A percentile compares a stretch with the other conserved stretches of the same genome.
These are phyloP conservation scores for Anorthoa munda DNA, from an alignment of 2,888 invertebrate species.

Conservation along the genomic window DNA sequence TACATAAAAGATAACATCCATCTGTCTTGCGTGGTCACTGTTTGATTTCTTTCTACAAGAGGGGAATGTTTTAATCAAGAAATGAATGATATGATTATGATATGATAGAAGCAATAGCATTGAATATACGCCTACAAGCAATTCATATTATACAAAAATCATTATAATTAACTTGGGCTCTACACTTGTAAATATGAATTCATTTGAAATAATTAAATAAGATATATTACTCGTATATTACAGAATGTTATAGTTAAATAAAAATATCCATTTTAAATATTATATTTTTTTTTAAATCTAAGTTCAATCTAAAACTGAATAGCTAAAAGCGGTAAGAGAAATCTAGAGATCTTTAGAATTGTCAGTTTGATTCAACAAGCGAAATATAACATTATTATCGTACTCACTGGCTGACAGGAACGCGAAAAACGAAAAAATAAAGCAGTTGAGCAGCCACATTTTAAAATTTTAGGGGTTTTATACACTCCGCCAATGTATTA, in stretches of 20 bases:
- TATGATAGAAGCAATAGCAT: conserved; percentile 75
- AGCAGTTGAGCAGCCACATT: conserved; percentile 46
- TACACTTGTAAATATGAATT: conserved; percentile 82
- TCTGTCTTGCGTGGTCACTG: conserved; percentile 44
- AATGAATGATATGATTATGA: conserved; percentile 73
- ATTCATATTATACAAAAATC: conserved; percentile 79
- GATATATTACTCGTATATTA: conserved; percentile 85
- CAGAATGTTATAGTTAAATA: conserved; percentile 81
- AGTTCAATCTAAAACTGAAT: conserved; percentile 71
- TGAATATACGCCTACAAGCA: conserved; percentile 76
- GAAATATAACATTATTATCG: conserved; percentile 62
- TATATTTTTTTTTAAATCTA: conserved; percentile 80
- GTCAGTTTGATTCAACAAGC: conserved; percentile 63
- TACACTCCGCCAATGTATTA: conserved; percentile 25
- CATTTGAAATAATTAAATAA: conserved; percentile 86
- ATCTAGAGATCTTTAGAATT: conserved; percentile 76
- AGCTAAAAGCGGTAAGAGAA: conserved; percentile 72
- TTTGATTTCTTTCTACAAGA: conserved; percentile 55
- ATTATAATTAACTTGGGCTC: conserved; percentile 74
- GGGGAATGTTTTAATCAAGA: conserved; percentile 72
- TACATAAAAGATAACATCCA: conserved; percentile 55
- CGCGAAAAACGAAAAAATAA: conserved; percentile 28
- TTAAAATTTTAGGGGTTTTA: conserved; percentile 21
- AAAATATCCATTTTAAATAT: conserved; percentile 84
- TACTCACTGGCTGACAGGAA: conserved; percentile 67